A percentile compares a stretch with the other conserved stretches of the same genome.
These are phyloP conservation scores for Cephalotes varians DNA, from an alignment of 2,888 invertebrate species.

Conservation along the genomic window DNA sequence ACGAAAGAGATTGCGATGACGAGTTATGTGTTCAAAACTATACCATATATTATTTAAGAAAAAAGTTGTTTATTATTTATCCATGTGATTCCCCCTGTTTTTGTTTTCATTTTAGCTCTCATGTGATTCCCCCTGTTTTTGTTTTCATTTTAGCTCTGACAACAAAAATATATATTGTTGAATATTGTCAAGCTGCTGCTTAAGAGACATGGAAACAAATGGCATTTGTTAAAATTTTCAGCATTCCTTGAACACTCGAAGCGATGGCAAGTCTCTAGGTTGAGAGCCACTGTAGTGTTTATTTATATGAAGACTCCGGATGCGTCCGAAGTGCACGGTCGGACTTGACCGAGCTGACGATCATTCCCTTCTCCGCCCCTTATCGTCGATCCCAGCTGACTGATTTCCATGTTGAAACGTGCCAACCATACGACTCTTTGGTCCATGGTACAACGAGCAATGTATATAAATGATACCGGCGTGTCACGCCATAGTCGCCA, in stretches of 20 bases:
- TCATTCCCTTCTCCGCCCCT: not conserved
- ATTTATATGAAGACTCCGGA: not conserved
- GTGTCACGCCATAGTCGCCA: not conserved
- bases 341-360: not conserved
- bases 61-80: not conserved
- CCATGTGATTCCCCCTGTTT: not conserved
- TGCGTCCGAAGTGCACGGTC: not conserved
- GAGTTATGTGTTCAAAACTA: not conserved
- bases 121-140: not conserved
- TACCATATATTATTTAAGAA: not conserved
- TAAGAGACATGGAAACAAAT: not conserved
- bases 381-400: not conserved
- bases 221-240: not conserved
- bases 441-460: slow-evolving; percentile 14
- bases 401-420: not conserved
- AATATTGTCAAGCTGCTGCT: not conserved
- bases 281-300: slow-evolving; percentile 2
- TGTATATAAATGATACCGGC: not conserved
- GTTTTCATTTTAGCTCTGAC: not conserved
- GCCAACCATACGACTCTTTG: slow-evolving; percentile 25
- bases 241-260: too few species aligned
- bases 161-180: not conserved
- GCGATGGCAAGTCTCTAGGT: not conserved
- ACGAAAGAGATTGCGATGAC: not conserved
- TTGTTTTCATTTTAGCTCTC: not conserved